These are phyloP conservation scores for Branchellion lobata DNA, from an alignment of 2,888 invertebrate species.

Conservation along the genomic window DNA sequence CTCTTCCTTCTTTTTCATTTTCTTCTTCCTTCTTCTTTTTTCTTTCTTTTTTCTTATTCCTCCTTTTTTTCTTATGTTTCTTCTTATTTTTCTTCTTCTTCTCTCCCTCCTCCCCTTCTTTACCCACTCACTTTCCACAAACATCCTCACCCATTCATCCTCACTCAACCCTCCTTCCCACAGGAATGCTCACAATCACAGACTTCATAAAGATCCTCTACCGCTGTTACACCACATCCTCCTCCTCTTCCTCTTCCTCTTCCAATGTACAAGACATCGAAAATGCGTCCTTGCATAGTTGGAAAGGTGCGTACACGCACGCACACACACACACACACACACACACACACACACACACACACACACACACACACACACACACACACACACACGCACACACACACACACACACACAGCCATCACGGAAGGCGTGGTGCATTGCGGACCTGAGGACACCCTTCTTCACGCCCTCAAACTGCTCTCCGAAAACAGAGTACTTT, in stretches of 20 bases:
- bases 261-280: background rate
- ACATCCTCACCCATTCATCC: too few species aligned
- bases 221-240: conserved; percentile 80
- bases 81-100: too few species aligned
- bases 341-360: too few species aligned
- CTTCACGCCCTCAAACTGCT: conserved; percentile 5
- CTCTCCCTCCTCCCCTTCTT: too few species aligned
- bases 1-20: too few species aligned
- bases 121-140: too few species aligned
- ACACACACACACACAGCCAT: too few species aligned
- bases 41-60: too few species aligned
- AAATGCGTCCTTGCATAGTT: conserved; percentile 13
- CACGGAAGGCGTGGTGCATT: background rate
- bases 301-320: conserved; percentile 18
- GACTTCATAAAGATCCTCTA: conserved; percentile 95
- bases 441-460: conserved; percentile 18
- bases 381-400: background rate
- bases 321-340: background rate
- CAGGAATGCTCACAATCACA: conserved; percentile 90
- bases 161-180: background rate
- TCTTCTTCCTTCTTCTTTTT: too few species aligned
- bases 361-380: too few species aligned
- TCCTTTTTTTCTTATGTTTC: too few species aligned
- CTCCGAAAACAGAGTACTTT: background rate
- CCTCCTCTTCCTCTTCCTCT: background rate